phyloP scores from a whole-genome alignment of 2,113 vertebrate genomes.

The Ptilonorhynchus violaceus region DNA sequence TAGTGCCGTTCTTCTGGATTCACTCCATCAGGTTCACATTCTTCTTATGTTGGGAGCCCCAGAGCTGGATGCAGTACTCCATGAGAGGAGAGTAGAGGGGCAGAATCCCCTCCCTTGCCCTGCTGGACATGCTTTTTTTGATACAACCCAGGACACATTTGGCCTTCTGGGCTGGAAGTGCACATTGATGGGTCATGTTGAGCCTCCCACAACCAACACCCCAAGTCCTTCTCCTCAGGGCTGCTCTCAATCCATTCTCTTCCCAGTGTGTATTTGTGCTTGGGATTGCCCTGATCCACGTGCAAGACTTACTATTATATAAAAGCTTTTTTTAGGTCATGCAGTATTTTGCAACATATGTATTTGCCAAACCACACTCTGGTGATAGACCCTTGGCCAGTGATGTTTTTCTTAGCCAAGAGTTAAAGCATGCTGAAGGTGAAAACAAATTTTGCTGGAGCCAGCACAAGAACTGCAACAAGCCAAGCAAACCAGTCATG shows the following conservation, averaged over 20 bases:
- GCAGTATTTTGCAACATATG: neutral
- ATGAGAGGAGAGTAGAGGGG: neutral
- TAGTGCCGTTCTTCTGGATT: neutral
- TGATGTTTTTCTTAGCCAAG: neutral
- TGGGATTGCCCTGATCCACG: neutral
- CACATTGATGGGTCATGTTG: neutral
- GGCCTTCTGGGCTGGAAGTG: neutral
- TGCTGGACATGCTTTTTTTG: neutral
- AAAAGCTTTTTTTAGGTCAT: neutral
- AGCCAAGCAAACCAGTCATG: neutral
- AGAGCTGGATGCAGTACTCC: neutral
- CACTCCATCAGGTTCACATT: neutral
- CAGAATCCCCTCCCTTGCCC: neutral
- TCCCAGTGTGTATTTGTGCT: neutral
- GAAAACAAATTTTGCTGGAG: conserved; percentile 9
- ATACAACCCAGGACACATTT: neutral
- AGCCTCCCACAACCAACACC: neutral
- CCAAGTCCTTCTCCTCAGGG: neutral
- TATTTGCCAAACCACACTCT: neutral
- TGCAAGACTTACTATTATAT: neutral
- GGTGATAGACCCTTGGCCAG: neutral
- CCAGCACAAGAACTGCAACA: neutral
- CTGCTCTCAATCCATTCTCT: neutral
- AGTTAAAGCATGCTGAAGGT: neutral
- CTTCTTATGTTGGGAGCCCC: neutral